Base-by-base conservation (phyloP, 2,113 vertebrate species). In the Corydoras sp. region DNA sequence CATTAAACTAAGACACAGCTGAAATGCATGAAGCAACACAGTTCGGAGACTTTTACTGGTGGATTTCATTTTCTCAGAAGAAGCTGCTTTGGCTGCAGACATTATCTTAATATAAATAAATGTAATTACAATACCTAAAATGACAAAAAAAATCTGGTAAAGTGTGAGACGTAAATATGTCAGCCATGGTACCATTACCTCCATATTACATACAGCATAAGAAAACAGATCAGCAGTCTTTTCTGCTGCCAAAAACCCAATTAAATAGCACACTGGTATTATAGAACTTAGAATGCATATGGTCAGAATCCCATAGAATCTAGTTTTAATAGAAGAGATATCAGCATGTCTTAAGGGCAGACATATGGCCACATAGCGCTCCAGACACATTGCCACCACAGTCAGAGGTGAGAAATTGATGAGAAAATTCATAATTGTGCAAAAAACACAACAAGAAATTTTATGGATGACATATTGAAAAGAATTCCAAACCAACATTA, bases 21-120 rank as follows among this genome's bases (percentile, higher is more conserved):
- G 82, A 68, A 80, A 18, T 0, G 54, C 79, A 65, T 84, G 83
- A 10, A 84, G 75, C 5, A 79, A 6, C 32, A 84, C 70, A 4
- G 82, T 84, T 49, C 53, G 73, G 5, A 65, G 73, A 59, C 78
- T 73, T 32, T 81, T 84, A 15, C 71, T 35, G 1, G 73, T 58
- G 0, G 69, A 77, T 2, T 65, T 72, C 12, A 65, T 78, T 9
- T 72, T 72, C 7, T 74, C 74, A 4, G 68, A 35, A 2, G 69
- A 68, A 2, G 76, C 71, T 10, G 73, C 74, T n/a, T 30, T 53
- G 15, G 82, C 80, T 14, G 66, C 79, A 48, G 51, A 4, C 73
- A 79, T 66, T 18, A 83, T 76, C 54, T 73, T 81, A 14, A 79
- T 31, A 10, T 83, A 82, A 6, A 71, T 78, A 10, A 68, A 81